Percentiles rank a stretch among this genome's conserved stretches.
These are phyloP conservation scores for Naso thynnoides DNA, from an alignment of 2,797 vertebrate species.

Conservation along the genomic window DNA sequence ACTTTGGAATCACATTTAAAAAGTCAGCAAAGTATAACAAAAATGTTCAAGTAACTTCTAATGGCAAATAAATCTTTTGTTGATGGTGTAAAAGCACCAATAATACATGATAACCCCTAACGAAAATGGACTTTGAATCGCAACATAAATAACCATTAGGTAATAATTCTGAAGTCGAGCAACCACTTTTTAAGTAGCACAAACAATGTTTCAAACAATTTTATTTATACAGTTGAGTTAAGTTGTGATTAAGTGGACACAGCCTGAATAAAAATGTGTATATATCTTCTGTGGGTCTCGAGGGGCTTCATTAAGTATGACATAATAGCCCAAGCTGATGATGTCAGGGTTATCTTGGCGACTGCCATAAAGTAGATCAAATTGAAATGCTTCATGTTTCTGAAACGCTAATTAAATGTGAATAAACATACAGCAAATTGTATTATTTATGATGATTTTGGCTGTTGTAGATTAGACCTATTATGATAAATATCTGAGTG, in stretches of 20 bases:
- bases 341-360: background rate
- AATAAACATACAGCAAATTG: no score
- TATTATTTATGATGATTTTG: no score
- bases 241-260: background rate
- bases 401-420: no score
- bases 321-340: background rate
- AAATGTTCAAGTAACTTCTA: slow-evolving; percentile 2
- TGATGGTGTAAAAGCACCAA: background rate
- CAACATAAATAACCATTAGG: slow-evolving; percentile 10
- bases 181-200: slow-evolving; percentile 14
- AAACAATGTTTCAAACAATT: background rate
- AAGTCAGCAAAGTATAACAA: background rate
- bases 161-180: background rate
- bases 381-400: no score
- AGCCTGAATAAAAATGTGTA: background rate
- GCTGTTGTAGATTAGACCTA: no score
- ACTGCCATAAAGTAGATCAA: no score
- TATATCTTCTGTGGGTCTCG: background rate
- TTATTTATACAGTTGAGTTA: background rate
- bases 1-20: background rate
- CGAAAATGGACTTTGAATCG: background rate
- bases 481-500: no score
- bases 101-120: background rate
- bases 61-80: slow-evolving; percentile 16
- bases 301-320: background rate